Evolutionary conservation across 2,797 vertebrate species (phyloP).

Genomic region (Channallabes apus): DNA sequence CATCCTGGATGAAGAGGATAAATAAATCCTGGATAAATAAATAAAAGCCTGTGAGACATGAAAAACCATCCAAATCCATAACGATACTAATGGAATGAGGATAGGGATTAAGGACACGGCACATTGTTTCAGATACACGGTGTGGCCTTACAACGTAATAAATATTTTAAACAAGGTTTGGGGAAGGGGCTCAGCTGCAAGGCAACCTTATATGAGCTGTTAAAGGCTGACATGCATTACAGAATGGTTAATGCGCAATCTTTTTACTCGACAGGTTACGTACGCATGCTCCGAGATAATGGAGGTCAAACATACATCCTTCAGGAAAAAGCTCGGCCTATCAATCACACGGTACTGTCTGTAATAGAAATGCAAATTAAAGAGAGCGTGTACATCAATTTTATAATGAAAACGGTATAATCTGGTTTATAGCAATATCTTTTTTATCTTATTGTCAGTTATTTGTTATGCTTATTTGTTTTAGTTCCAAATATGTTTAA

Average conservation of each 20-base stretch:
- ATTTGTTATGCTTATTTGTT: not conserved
- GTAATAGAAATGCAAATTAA: not conserved
- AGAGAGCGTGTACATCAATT: not conserved
- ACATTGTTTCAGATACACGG: constrained; percentile 16
- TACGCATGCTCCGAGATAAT: constrained; percentile 9
- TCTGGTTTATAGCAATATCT: not conserved
- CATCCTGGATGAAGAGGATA: not conserved
- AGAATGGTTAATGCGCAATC: constrained; percentile 34
- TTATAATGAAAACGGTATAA: not conserved
- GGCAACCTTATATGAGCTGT: constrained; percentile 33
- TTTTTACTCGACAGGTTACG: not conserved
- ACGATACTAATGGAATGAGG: constrained; percentile 3
- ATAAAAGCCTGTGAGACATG: not conserved
- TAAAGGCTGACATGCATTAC: constrained; percentile 29
- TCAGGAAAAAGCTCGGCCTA: constrained; percentile 19
- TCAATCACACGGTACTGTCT: not conserved
- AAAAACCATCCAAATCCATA: not conserved
- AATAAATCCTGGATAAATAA: not conserved
- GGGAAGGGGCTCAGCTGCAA: constrained; percentile 11
- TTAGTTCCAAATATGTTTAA: not conserved
- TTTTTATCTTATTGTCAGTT: not conserved
- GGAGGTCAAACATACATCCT: constrained; percentile 27
- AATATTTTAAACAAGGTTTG: constrained; percentile 44
- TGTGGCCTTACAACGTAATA: not conserved
- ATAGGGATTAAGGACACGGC: not conserved